Evolutionary conservation across 2,797 vertebrate genomes (phyloP).

Genomic region (Girardinus metallicus): DNA sequence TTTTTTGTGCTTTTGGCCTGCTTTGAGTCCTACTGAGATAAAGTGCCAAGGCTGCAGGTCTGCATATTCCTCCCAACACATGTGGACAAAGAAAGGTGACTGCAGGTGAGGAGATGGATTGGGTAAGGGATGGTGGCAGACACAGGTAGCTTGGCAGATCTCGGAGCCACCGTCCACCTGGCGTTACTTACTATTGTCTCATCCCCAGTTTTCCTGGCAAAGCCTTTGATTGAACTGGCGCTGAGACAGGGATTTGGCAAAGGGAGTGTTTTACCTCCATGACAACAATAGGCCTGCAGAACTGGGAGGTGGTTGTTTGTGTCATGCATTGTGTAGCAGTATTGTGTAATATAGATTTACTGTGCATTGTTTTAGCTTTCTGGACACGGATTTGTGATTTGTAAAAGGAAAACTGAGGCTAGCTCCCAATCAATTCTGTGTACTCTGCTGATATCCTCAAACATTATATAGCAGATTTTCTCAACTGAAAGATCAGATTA

Average conservation of each 20-base stretch:
- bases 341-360: slow-evolving; percentile 67
- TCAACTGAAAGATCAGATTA: slow-evolving; percentile 43
- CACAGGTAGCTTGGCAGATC: slow-evolving; percentile 66
- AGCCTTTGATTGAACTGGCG: slow-evolving; percentile 68
- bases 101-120: slow-evolving; percentile 50
- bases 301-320: slow-evolving; percentile 52
- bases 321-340: slow-evolving; percentile 55
- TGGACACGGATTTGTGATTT: slow-evolving; percentile 65
- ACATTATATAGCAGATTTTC: slow-evolving; percentile 41
- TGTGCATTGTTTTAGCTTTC: slow-evolving; percentile 59
- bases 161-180: slow-evolving; percentile 61
- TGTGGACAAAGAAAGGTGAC: slow-evolving; percentile 67
- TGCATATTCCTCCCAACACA: slow-evolving; percentile 52
- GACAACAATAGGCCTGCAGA: slow-evolving; percentile 66
- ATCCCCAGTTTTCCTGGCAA: slow-evolving; percentile 61
- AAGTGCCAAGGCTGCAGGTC: slow-evolving; percentile 67
- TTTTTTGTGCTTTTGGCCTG: slow-evolving; percentile 57
- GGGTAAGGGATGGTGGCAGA: slow-evolving; percentile 58
- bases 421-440: slow-evolving; percentile 59
- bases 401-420: slow-evolving; percentile 62
- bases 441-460: slow-evolving; percentile 43
- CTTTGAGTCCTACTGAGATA: slow-evolving; percentile 61
- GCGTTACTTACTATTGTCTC: slow-evolving; percentile 69
- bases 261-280: slow-evolving; percentile 56
- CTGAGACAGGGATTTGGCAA: slow-evolving; percentile 69